Evolutionary conservation across 2,113 vertebrate genomes (phyloP).

Genomic region (Zonotrichia leucophrys): DNA sequence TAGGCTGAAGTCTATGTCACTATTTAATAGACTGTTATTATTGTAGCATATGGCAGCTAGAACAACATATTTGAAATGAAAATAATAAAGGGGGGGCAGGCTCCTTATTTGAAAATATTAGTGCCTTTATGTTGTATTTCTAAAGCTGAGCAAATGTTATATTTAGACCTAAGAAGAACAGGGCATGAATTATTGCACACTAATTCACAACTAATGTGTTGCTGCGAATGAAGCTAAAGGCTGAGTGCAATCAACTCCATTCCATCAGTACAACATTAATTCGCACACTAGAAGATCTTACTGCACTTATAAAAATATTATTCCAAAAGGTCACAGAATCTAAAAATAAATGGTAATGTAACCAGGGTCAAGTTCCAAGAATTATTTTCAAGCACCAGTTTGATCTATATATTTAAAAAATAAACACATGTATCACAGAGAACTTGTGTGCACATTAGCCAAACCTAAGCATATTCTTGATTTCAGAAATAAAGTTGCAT

Average conservation of each 20-base stretch:
- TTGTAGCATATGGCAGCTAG: constrained; percentile 62
- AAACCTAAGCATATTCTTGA: not conserved
- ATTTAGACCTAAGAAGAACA: constrained; percentile 75
- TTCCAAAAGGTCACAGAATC: constrained; percentile 62
- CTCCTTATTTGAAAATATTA: constrained; percentile 74
- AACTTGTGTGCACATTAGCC: not conserved
- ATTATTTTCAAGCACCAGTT: not conserved
- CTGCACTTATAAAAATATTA: constrained; percentile 72
- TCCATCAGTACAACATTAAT: constrained; percentile 73
- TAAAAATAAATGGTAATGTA: constrained; percentile 70
- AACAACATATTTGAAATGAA: constrained; percentile 69
- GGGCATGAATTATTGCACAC: constrained; percentile 75
- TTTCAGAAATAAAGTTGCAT: not conserved
- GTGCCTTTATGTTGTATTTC: constrained; percentile 68
- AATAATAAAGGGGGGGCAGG: constrained; percentile 24
- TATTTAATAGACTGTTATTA: constrained; percentile 55
- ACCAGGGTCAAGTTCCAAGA: constrained; percentile 40
- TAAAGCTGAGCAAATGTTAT: constrained; percentile 75
- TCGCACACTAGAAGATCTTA: constrained; percentile 61
- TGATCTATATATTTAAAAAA: constrained; percentile 6
- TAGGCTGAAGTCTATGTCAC: not conserved
- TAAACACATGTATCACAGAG: not conserved
- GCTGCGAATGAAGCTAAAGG: constrained; percentile 70
- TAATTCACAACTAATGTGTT: constrained; percentile 75
- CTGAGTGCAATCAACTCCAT: constrained; percentile 69